phyloP scores from a whole-genome alignment of 2,113 vertebrate genomes.

The Phaetusa simplex region DNA sequence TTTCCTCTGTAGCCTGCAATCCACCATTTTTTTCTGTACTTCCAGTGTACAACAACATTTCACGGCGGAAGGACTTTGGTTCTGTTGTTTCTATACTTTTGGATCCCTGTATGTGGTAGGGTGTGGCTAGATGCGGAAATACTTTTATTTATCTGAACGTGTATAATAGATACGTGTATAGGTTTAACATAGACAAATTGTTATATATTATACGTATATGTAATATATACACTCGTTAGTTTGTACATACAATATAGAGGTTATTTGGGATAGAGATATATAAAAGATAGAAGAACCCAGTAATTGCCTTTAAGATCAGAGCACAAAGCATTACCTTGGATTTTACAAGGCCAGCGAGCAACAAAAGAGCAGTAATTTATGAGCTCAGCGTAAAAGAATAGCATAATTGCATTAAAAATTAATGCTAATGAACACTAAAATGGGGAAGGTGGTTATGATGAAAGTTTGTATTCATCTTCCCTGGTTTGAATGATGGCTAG shows the following conservation, averaged over 20 bases:
- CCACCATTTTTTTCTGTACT: rapidly evolving
- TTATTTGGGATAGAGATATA: constrained; percentile 90
- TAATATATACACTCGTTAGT: not conserved
- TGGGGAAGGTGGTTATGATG: constrained; percentile 99
- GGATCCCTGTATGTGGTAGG: not conserved
- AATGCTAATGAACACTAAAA: constrained; percentile 99
- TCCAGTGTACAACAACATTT: rapidly evolving
- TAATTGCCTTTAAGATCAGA: constrained; percentile 99
- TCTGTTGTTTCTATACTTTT: not conserved
- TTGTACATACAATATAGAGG: constrained; percentile 67
- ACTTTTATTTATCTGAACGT: not conserved
- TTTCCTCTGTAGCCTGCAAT: rapidly evolving
- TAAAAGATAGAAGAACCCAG: constrained; percentile 89
- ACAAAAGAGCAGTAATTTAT: constrained; percentile 99
- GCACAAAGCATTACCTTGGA: constrained; percentile 98
- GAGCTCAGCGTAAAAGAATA: constrained; percentile 99
- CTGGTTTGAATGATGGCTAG: constrained; percentile 97
- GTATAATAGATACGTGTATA: not conserved
- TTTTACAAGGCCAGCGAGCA: constrained; percentile 99
- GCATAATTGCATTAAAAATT: constrained; percentile 99
- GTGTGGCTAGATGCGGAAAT: not conserved
- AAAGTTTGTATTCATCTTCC: constrained; percentile 99
- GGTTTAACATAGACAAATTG: not conserved
- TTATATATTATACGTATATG: not conserved
- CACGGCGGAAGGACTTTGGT: not conserved